These are phyloP conservation scores for Leptopilina boulardi DNA, from an alignment of 1,140 invertebrate genomes.

Conservation along the genomic window DNA sequence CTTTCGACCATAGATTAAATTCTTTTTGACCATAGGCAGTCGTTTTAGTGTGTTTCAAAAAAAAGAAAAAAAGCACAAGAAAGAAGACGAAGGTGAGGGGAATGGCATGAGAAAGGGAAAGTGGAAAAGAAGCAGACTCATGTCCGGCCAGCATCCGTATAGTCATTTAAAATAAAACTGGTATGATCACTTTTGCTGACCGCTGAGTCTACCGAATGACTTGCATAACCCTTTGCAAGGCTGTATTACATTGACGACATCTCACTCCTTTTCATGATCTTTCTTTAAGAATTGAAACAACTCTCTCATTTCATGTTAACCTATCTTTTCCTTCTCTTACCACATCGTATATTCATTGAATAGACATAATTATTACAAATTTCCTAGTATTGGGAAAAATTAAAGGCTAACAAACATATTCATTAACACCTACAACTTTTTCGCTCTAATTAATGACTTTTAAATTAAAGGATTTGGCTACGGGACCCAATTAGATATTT, in stretches of 20 bases:
- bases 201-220: constrained; percentile 52
- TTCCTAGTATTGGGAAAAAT: background rate
- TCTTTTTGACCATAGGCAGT: too few relatives aligned
- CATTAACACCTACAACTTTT: too few relatives aligned
- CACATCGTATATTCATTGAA: background rate
- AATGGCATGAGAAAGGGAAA: constrained; percentile 13
- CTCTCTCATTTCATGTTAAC: constrained; percentile 19
- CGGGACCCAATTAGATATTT: too few relatives aligned
- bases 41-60: too few relatives aligned
- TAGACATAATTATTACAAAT: background rate
- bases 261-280: constrained; percentile 47
- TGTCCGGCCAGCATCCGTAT: constrained; percentile 51
- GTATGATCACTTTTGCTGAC: constrained; percentile 71
- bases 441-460: too few relatives aligned
- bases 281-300: constrained; percentile 33
- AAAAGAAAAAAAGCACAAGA: background rate
- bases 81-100: background rate
- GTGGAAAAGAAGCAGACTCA: constrained; percentile 48
- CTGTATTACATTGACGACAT: constrained; percentile 58
- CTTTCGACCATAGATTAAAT: too few relatives aligned
- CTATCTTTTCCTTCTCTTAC: background rate
- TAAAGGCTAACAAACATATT: background rate
- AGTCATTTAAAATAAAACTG: constrained; percentile 51
- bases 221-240: constrained; percentile 65
- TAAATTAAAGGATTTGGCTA: too few relatives aligned